Conservation (phyloP, 2,797 vertebrate species). For the Etheostoma nigrum region DNA sequence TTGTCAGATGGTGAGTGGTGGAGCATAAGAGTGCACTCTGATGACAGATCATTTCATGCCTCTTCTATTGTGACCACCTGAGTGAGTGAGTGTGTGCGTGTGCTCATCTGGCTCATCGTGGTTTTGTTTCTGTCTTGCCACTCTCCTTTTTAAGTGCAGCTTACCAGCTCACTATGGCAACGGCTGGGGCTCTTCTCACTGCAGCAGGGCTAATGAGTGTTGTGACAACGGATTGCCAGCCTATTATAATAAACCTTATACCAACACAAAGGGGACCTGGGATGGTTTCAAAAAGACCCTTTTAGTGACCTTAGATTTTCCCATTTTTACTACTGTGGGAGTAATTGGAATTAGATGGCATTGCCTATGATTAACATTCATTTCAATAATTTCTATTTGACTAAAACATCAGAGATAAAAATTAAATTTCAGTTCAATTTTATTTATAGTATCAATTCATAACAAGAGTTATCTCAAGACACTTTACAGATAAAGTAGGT, state of each 20-base stretch:
- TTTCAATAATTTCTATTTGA: background rate
- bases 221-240: conserved; percentile 62
- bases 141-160: conserved; percentile 78
- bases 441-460: too few species aligned
- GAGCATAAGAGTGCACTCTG: conserved; percentile 82
- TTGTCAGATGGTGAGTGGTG: conserved; percentile 49
- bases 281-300: conserved; percentile 35
- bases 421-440: too few species aligned
- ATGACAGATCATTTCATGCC: conserved; percentile 86
- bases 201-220: conserved; percentile 76
- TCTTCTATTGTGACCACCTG: conserved; percentile 75
- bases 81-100: conserved; percentile 39
- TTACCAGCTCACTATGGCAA: conserved; percentile 92
- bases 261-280: conserved; percentile 43
- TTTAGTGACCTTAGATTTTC: conserved; percentile 38
- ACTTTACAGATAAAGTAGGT: too few species aligned
- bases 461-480: too few species aligned
- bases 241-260: conserved; percentile 60
- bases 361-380: conserved; percentile 12
- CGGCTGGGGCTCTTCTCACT: conserved; percentile 73
- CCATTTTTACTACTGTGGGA: conserved; percentile 6
- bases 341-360: background rate
- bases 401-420: background rate
- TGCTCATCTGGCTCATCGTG: conserved; percentile 57
- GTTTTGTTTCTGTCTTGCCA: conserved; percentile 76